Conservation (phyloP, 2,888 invertebrate species). For the Graphium colonna region DNA sequence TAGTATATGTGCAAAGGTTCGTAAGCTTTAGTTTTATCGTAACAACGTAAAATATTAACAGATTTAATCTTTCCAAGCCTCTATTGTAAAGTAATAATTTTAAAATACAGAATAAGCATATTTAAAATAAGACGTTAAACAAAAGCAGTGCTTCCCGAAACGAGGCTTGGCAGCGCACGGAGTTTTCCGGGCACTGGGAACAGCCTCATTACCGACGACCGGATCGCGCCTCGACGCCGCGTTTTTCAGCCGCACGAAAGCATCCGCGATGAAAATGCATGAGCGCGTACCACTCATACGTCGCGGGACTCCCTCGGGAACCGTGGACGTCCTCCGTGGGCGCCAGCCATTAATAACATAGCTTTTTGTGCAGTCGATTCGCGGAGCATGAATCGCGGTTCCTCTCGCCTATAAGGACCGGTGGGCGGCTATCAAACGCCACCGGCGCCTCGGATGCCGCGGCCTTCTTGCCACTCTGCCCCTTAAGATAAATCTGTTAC, state of each 20-base stretch:
- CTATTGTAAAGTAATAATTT: no score
- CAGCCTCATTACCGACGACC: constrained; percentile 41
- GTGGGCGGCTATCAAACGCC: background rate
- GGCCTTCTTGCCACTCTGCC: background rate
- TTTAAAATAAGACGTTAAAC: background rate
- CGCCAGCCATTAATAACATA: constrained; percentile 22
- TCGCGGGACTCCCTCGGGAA: constrained; percentile 33
- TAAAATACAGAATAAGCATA: no score
- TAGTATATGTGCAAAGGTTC: no score
- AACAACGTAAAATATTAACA: no score
- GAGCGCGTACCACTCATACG: constrained; percentile 33
- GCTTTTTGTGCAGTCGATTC: constrained; percentile 17
- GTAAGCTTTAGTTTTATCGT: no score
- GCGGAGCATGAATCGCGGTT: constrained; percentile 5
- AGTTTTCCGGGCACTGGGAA: constrained; percentile 39
- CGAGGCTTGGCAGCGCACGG: background rate
- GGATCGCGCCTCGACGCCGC: constrained; percentile 42
- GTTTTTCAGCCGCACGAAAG: constrained; percentile 51
- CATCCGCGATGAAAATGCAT: constrained; percentile 63
- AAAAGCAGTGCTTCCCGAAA: background rate
- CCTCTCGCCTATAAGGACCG: background rate
- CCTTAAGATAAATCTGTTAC: background rate
- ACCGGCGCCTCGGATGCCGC: background rate
- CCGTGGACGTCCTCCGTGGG: constrained; percentile 12
- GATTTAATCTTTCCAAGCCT: no score